Evolutionary conservation across 2,888 invertebrate species (phyloP).

Genomic region (Lithophane leautieri): DNA sequence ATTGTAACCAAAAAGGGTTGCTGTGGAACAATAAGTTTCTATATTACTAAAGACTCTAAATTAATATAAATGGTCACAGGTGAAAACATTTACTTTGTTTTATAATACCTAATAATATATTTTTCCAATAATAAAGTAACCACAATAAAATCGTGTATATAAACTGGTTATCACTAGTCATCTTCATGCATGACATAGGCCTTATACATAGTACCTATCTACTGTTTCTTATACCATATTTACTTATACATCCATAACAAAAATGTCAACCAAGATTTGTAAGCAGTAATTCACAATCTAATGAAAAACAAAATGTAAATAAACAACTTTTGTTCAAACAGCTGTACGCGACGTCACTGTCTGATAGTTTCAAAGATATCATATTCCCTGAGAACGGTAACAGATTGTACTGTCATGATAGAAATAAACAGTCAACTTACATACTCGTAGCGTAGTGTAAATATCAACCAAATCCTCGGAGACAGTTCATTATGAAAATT

Average conservation of each 20-base stretch:
- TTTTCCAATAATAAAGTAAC: not conserved
- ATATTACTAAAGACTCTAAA: not conserved
- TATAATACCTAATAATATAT: not conserved
- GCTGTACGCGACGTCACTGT: not conserved
- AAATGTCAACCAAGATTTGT: too few relatives aligned
- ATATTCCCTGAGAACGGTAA: not conserved
- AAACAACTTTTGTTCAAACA: conserved; percentile 9
- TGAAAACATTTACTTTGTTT: not conserved
- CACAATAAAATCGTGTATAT: not conserved
- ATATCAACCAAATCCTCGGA: not conserved
- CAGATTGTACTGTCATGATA: conserved; percentile 7
- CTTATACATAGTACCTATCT: not conserved
- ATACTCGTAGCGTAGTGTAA: not conserved
- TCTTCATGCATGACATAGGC: too few relatives aligned
- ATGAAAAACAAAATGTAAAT: not conserved
- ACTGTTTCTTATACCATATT: too few relatives aligned
- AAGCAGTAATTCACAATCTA: not conserved
- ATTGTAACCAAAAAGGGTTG: not conserved
- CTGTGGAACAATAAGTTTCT: not conserved
- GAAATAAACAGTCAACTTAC: conserved; percentile 11
- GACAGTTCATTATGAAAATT: conserved; percentile 14
- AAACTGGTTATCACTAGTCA: not conserved
- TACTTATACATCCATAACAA: too few relatives aligned
- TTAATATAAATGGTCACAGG: too few relatives aligned
- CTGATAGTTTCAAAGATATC: conserved; percentile 5